Base-by-base conservation (phyloP, 2,888 invertebrate species). In the Congeria kusceri region DNA sequence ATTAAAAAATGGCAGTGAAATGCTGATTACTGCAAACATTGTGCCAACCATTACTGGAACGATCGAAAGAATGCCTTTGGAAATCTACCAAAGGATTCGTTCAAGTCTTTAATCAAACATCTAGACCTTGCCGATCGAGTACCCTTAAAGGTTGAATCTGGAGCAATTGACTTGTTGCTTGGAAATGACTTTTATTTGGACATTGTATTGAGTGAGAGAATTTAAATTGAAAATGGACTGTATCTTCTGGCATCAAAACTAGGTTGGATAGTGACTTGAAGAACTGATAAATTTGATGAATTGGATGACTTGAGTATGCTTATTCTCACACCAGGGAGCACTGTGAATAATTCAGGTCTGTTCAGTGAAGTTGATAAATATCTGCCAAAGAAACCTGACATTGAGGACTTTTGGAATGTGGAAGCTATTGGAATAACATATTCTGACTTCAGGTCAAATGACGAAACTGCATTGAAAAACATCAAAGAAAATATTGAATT, bases 151-250 rank as follows among this genome's bases (percentile, higher is more conserved):
- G 15, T 9, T 47, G 68, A 68, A 49, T 13, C 49, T 23, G 39
- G 20, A 61, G n/a, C 29, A 32, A 15, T 61, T 15, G 56, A 67
- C 18, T 57, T 67, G 3, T 39, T 69, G 11, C 25, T 69, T 27
- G 69, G 66, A 32, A 66, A 66, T 29, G 66, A 66, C 20, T 66
- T 28, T 28, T 66, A 66, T 53, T 56, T 66, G 27, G 67, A 67
- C 39, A 29, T 74, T 13, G 46, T 74, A 18, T 2, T 25, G 15
- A 25, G 44, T 32, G 28, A 67, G 53, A 67, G 47, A 29, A 57
- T 67, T 25, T 56, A 68, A 57, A 44, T 62, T 20, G 28, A 67
- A 53, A 9, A 20, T 23, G 53, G 53, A 53, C 53, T n/a, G 13
- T 53, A 53, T 53, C 25, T 53, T 2, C 18, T 58, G 4, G 20